Base-by-base conservation (phyloP, 2,113 vertebrate species). In the Microcebus tavaratra region DNA sequence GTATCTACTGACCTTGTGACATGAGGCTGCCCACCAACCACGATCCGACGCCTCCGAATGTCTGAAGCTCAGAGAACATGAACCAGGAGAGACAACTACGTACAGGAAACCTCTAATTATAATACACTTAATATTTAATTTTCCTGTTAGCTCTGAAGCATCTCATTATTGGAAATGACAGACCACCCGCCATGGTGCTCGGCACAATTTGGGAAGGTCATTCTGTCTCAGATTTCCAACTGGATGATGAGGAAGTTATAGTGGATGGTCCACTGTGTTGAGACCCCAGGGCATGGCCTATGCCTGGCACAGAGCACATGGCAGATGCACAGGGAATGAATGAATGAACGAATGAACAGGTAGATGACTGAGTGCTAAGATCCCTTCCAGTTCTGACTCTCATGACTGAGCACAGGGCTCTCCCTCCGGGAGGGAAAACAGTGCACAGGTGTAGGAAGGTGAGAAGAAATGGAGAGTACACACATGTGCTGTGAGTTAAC, bases 391-490 rank as follows among this genome's bases (percentile, higher is more conserved):
- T 67, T 73, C 53, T 36, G 12, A 25, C 55, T 86, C 57, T 12
- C 9, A 7, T 5, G 61, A 17, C 29, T 20, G 72, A 65, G 57
- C 57, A 42, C 31, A 25, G 76, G 21, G 67, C 6, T 57, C 80
- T 65, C 42, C 15, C 25, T 9, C 36, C 18, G n/a, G 45, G 31
- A 9, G 5, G 55, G 11, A 67, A 68, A 42, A 8, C 10, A 1
- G 17, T 25, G 6, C 5, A 0, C 0, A 42, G 8, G 39, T 25
- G 7, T 0, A 34, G 36, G 25, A 53, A 75, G 59, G 50, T 21
- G 42, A 31, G 68, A 31, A n/a, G 39, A 70, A n/a, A 8, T 1
- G 17, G 17, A 87, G n/a, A 79, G 36, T 14, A 18, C 8, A 42
- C 42, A 84, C 4, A 7, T 3, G 4, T 55, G 23, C 34, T 39